Percentiles rank a stretch among this genome's conserved stretches.
These are phyloP conservation scores for Craseonycteris thonglongyai DNA, from an alignment of 2,113 vertebrate genomes.

Conservation along the genomic window DNA sequence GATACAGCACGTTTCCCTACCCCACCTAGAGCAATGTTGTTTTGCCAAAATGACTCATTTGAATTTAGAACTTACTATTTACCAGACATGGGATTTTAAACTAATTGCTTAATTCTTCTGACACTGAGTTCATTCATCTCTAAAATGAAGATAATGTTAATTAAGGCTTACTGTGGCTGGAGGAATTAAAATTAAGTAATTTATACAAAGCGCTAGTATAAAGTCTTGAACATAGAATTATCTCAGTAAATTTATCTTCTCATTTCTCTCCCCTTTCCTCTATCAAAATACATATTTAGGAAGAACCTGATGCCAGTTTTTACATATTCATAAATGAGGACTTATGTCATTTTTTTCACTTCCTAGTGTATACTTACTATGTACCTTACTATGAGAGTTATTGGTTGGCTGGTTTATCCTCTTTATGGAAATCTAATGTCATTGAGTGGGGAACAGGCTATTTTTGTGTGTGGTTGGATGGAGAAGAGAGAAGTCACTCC, in stretches of 20 bases:
- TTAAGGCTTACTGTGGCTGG: not conserved
- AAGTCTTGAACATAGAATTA: not conserved
- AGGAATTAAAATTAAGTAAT: not conserved
- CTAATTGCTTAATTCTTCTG: not conserved
- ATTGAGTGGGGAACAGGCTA: not conserved
- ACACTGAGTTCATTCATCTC: not conserved
- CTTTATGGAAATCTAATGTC: not conserved
- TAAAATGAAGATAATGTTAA: not conserved
- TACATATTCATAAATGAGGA: not conserved
- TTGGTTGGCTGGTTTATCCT: not conserved
- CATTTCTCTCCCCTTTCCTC: not conserved
- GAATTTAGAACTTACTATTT: not conserved
- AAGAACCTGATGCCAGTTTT: not conserved
- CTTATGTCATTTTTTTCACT: not conserved
- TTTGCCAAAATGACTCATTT: not conserved
- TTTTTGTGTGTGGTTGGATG: not conserved
- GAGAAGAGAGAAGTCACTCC: not conserved
- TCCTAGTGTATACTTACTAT: not conserved
- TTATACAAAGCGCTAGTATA: not conserved
- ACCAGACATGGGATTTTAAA: not conserved
- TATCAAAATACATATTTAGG: constrained; percentile 9
- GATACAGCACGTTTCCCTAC: not conserved
- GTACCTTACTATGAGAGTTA: not conserved
- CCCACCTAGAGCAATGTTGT: not conserved
- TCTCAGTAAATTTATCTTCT: not conserved